Base-by-base conservation (phyloP, 1,140 invertebrate species). In the Conus ventricosus region DNA sequence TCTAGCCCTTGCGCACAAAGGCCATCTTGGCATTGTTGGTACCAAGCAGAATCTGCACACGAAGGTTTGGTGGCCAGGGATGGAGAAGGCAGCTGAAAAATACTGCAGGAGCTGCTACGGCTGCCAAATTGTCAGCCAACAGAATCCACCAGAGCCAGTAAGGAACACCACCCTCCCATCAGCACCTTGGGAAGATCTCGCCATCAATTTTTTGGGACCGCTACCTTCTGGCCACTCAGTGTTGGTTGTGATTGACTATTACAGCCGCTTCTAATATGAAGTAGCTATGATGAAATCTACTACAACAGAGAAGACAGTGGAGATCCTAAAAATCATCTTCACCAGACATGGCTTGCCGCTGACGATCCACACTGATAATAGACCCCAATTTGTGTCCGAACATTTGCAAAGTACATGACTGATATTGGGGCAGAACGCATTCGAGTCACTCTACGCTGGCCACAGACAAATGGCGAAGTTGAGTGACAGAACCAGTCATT, bases 41-140 rank as follows among this genome's bases (percentile, higher is more conserved):
- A 92, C 88, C 20, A 91, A 92, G 84, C 84, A 90, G 27, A 78
- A 85, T 60, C 76, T 92, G 5, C 75, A 90, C 87, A 85, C 82
- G 7, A 90, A 90, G 63, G 88, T 91, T 63, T 89, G 89, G 90
- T 93, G 92, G 92, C 81, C 90, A 15, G 67, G 67, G 20, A 88
- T 92, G 39, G 90, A 92, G 51, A 91, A 92, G 87, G 90, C 91
- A 15, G 88, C 88, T 53, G 89, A 92, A 71, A 39, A 39, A 88
- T 89, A 78, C 60, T 84, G 75, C n/a, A 91, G 85, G 75, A 85
- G 39, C 39, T 39, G 39, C 39, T 3, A 39, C 3, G 39, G 39
- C 17, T 92, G 88, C 84, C 91, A 91, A 88, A 11, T 91, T 4
- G 91, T 91, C 23, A 67, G 55, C 63, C 51, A 13, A 51, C n/a